These are phyloP conservation scores for Bufo bufo DNA, from an alignment of 2,113 vertebrate species.

Conservation along the genomic window DNA sequence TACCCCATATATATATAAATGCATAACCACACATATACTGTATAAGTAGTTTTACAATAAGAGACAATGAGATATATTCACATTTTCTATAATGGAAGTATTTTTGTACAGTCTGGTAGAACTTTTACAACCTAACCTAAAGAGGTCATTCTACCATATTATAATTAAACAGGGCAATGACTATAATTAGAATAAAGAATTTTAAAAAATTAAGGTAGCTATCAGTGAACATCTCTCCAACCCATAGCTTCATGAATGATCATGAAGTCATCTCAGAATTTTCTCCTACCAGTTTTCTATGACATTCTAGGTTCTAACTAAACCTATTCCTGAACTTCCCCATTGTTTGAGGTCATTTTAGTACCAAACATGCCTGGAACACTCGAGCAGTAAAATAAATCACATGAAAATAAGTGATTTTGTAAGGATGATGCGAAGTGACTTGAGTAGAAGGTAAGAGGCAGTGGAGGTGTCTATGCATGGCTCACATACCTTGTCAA, in stretches of 20 bases:
- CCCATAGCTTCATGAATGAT: background rate
- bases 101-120: background rate
- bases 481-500: slow-evolving; percentile 77
- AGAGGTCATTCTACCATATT: background rate
- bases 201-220: background rate
- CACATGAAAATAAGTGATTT: background rate
- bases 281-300: background rate
- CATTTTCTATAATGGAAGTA: background rate
- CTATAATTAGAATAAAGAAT: background rate
- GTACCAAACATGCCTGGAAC: background rate
- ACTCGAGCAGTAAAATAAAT: background rate
- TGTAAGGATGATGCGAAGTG: background rate
- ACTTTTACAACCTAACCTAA: background rate
- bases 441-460: background rate
- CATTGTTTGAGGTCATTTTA: slow-evolving; percentile 1
- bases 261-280: background rate
- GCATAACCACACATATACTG: background rate
- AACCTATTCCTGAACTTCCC: background rate
- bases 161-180: background rate
- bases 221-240: no score
- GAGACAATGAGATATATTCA: background rate
- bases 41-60: background rate
- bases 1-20: background rate
- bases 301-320: background rate
- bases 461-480: slow-evolving; percentile 23